phyloP scores from a whole-genome alignment of 2,797 vertebrate species.

The Capromys pilorides region DNA sequence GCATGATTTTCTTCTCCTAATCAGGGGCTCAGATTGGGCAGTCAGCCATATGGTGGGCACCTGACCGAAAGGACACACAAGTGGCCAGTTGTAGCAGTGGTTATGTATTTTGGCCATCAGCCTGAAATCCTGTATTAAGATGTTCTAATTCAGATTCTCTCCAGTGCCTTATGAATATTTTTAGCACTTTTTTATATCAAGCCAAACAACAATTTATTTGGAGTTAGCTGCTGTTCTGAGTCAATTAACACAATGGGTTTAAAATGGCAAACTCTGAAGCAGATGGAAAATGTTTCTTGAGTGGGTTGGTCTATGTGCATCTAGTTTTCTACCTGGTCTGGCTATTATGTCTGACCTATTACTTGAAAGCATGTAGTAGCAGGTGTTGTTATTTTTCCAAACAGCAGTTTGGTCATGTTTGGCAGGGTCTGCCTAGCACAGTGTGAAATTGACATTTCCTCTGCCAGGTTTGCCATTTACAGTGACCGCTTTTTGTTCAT shows the following conservation, averaged over 20 bases:
- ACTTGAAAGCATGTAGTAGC: conserved; percentile 39
- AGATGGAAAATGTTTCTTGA: conserved; percentile 27
- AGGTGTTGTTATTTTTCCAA: conserved; percentile 62
- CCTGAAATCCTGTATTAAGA: conserved; percentile 37
- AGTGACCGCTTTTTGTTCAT: conserved; percentile 40
- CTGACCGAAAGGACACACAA: background rate
- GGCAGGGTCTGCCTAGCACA: conserved; percentile 22
- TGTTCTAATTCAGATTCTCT: conserved; percentile 21
- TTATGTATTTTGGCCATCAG: background rate
- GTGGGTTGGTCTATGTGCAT: background rate
- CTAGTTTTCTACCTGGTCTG: background rate
- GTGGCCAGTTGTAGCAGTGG: background rate
- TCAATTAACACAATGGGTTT: conserved; percentile 46
- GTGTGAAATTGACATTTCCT: conserved; percentile 73
- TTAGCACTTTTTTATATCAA: background rate
- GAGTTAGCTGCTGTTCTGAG: conserved; percentile 29
- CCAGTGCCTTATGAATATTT: conserved; percentile 18
- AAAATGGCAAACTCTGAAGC: conserved; percentile 9
- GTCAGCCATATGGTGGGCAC: background rate
- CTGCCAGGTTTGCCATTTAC: conserved; percentile 36
- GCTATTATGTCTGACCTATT: background rate
- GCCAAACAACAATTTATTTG: conserved; percentile 33
- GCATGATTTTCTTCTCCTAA: conserved; percentile 52
- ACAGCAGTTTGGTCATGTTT: conserved; percentile 30
- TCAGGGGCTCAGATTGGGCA: conserved; percentile 34